phyloP scores from a whole-genome alignment of 2,888 invertebrate species.

The Slavum lentiscoides region DNA sequence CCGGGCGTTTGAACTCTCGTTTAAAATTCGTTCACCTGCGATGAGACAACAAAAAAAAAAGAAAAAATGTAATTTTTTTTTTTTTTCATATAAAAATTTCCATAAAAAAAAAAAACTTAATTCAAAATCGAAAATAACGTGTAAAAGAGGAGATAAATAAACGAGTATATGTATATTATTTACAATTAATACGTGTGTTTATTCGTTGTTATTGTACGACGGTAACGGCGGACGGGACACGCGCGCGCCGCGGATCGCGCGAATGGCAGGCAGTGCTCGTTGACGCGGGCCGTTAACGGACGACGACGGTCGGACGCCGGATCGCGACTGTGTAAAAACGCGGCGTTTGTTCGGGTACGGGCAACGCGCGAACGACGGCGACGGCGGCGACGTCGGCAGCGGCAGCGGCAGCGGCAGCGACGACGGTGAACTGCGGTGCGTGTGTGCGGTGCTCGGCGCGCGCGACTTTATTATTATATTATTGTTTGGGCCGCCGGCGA shows the following conservation, averaged over 20 bases:
- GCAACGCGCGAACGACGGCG: no score
- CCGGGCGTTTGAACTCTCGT: not conserved
- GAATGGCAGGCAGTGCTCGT: not conserved
- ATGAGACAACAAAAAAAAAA: not conserved
- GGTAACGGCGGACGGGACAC: no score
- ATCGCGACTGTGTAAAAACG: slow-evolving; percentile 6
- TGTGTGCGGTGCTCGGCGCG: not conserved
- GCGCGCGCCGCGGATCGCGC: not conserved
- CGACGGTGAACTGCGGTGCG: no score
- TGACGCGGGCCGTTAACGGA: no score
- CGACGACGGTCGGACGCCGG: not conserved
- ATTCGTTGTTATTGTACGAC: no score
- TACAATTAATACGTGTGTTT: no score
- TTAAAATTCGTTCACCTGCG: slow-evolving; percentile 14
- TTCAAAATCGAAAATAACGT: no score
- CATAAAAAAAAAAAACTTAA: not conserved
- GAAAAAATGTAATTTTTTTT: not conserved
- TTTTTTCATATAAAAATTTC: not conserved
- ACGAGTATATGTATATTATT: no score
- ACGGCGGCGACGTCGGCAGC: no score
- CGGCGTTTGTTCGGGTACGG: no score
- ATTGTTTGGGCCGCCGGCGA: not conserved
- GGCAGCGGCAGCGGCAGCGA: no score
- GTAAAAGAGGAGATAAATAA: no score
- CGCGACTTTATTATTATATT: not conserved